phyloP scores from a whole-genome alignment of 2,797 vertebrate genomes.

The Sebastes nivosus region DNA sequence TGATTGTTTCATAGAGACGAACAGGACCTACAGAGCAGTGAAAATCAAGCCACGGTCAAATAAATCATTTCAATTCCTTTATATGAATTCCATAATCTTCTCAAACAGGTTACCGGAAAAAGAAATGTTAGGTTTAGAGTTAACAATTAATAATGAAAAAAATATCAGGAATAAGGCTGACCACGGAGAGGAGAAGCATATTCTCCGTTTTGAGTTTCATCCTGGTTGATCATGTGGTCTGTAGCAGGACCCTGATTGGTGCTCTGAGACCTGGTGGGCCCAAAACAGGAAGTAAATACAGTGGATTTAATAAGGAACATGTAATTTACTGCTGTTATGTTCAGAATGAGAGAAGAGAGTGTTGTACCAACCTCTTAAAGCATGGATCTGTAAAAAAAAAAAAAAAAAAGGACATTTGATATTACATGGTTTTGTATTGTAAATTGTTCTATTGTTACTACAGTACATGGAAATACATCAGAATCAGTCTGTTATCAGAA shows the following conservation, averaged over 20 bases:
- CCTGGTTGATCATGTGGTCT: neutral
- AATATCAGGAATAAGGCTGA: neutral
- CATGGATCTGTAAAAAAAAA: neutral
- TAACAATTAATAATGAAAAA: neutral
- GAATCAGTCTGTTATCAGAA: neutral
- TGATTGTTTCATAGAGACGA: neutral
- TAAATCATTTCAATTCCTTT: neutral
- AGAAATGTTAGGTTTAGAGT: neutral
- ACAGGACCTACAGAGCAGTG: neutral
- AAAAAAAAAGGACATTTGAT: neutral
- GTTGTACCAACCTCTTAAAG: constrained; percentile 7
- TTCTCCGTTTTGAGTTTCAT: neutral
- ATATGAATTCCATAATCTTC: neutral
- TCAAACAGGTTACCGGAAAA: neutral
- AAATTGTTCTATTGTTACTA: neutral
- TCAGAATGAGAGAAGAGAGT: neutral
- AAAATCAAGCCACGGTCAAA: neutral
- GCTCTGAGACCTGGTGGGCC: neutral
- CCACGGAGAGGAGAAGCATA: neutral
- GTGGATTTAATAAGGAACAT: neutral
- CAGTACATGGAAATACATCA: neutral
- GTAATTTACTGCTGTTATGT: neutral
- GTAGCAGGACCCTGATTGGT: neutral
- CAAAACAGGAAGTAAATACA: neutral
- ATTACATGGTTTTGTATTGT: neutral